Conservation (phyloP, 1,140 invertebrate species). For the Heliconius eleuchia region DNA sequence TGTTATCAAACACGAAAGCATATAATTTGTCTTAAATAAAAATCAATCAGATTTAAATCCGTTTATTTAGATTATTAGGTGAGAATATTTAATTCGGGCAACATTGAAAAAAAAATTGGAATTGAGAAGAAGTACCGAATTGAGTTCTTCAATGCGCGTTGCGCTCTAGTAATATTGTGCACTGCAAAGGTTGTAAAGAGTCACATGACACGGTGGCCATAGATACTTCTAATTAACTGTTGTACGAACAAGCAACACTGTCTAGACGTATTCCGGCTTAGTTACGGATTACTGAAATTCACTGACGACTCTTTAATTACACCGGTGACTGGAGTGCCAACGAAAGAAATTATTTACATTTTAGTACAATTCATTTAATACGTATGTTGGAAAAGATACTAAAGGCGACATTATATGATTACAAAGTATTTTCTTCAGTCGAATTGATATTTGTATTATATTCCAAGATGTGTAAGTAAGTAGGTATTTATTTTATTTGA, state of each 20-base stretch:
- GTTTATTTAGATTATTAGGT: no score
- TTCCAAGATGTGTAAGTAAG: no score
- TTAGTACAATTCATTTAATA: background rate
- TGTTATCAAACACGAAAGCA: no score
- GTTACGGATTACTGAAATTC: constrained; percentile 19
- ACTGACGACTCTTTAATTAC: background rate
- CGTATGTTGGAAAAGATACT: background rate
- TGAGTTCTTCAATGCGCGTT: background rate
- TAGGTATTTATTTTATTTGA: no score
- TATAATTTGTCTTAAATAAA: no score
- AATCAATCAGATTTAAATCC: no score
- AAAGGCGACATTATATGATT: no score
- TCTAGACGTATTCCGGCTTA: constrained; percentile 58
- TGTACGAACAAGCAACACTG: constrained; percentile 38
- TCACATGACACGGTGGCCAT: constrained; percentile 13
- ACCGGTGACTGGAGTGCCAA: background rate
- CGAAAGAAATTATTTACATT: background rate
- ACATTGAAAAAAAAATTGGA: background rate
- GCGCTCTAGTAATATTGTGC: background rate
- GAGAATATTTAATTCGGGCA: no score
- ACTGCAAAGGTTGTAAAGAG: background rate
- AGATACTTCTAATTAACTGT: constrained; percentile 54
- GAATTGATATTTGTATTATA: no score
- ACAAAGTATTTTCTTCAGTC: no score
- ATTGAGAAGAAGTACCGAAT: no score